These are phyloP conservation scores for Hydropsyche tenuis DNA, from an alignment of 1,140 invertebrate genomes.

Conservation along the genomic window DNA sequence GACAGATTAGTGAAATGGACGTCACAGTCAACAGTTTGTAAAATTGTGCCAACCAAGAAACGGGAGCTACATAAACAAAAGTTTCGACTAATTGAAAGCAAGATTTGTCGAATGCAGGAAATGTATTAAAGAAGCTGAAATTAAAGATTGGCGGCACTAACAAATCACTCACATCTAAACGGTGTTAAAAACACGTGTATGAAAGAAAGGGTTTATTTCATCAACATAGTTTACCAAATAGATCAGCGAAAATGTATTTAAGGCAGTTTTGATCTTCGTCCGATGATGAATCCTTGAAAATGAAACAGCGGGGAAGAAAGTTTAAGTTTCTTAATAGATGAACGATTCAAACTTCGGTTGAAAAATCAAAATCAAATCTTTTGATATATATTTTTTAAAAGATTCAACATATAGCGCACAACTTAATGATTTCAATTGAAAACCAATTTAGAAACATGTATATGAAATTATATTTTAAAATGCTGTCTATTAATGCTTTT, in stretches of 20 bases:
- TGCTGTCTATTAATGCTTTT: too few relatives aligned
- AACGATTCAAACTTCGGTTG: too few relatives aligned
- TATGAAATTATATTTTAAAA: too few relatives aligned
- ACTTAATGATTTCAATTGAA: too few relatives aligned
- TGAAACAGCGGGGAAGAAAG: constrained; percentile 11
- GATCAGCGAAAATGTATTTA: constrained; percentile 67
- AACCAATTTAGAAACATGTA: too few relatives aligned
- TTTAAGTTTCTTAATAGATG: neutral
- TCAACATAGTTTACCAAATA: constrained; percentile 63
- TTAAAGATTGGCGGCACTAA: constrained; percentile 46
- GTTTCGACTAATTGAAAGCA: neutral
- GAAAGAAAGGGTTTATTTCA: constrained; percentile 44
- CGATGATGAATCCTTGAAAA: constrained; percentile 56
- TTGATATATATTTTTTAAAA: too few relatives aligned
- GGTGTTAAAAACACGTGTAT: constrained; percentile 45
- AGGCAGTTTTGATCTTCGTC: constrained; percentile 71
- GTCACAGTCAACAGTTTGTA: neutral
- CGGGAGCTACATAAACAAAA: neutral
- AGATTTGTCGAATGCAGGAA: constrained; percentile 8
- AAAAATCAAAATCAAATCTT: too few relatives aligned
- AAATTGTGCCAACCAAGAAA: constrained; percentile 6
- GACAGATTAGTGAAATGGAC: neutral
- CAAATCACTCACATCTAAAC: constrained; percentile 46
- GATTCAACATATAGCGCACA: too few relatives aligned
- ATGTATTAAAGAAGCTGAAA: constrained; percentile 41